phyloP scores from a whole-genome alignment of 1,140 invertebrate species.

The Semibalanus balanoides region DNA sequence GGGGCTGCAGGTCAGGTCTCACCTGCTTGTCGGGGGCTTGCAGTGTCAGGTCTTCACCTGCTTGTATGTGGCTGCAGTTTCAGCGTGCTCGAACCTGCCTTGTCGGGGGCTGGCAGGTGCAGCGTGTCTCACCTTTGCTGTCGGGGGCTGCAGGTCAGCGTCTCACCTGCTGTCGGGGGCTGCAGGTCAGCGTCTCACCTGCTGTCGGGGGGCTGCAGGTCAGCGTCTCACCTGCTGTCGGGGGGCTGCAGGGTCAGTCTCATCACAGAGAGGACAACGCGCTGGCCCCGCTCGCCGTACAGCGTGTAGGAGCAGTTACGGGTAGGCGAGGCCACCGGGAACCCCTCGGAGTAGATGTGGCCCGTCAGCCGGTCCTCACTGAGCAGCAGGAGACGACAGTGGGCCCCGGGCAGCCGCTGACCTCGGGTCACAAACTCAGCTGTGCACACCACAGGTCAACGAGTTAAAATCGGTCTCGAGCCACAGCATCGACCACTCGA shows the following conservation, averaged over 20 bases:
- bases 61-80: too few relatives aligned
- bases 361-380: neutral
- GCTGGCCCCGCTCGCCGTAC: neutral
- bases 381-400: neutral
- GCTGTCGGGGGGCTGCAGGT: neutral
- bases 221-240: neutral
- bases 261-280: neutral
- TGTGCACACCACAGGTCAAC: neutral
- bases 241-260: neutral
- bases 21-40: too few relatives aligned
- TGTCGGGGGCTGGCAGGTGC: too few relatives aligned
- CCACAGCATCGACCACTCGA: too few relatives aligned
- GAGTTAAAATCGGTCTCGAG: too few relatives aligned
- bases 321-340: neutral
- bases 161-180: too few relatives aligned
- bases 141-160: too few relatives aligned
- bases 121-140: too few relatives aligned
- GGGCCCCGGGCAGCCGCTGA: neutral
- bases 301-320: neutral
- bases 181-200: neutral
- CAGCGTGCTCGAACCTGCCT: too few relatives aligned
- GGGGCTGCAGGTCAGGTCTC: too few relatives aligned
- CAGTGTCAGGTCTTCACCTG: too few relatives aligned
- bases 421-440: neutral
- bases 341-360: neutral